These are phyloP conservation scores for Cynopterus brachyotis DNA, from an alignment of 2,113 vertebrate species.

Conservation along the genomic window DNA sequence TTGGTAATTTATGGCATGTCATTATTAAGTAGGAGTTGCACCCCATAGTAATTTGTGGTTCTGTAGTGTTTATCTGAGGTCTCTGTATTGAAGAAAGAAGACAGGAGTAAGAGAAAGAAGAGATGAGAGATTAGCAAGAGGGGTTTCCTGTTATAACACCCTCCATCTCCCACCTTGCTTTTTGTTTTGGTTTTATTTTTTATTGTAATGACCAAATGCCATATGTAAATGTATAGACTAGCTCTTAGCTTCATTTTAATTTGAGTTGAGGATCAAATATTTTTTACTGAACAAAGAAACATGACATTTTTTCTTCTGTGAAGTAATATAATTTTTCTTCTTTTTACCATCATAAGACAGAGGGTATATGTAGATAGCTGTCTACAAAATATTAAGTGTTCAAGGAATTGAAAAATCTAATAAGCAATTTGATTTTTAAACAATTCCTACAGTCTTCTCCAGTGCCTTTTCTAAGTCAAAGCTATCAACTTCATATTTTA, in stretches of 20 bases:
- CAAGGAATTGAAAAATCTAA: constrained; percentile 54
- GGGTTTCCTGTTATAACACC: constrained; percentile 69
- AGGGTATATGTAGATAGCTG: constrained; percentile 9
- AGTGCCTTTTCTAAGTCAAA: constrained; percentile 61
- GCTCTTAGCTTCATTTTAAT: constrained; percentile 76
- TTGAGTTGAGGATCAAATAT: constrained; percentile 69
- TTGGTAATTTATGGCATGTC: constrained; percentile 83
- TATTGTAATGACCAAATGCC: constrained; percentile 75
- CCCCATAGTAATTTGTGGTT: constrained; percentile 82
- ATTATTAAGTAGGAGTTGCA: constrained; percentile 83
- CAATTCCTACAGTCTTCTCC: constrained; percentile 26
- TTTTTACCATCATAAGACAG: constrained; percentile 61
- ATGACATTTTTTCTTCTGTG: constrained; percentile 24
- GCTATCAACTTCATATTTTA: constrained; percentile 14
- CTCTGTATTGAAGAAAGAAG: constrained; percentile 65
- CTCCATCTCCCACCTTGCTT: neutral
- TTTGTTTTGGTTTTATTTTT: constrained; percentile 1
- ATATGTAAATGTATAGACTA: constrained; percentile 64
- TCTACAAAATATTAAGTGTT: constrained; percentile 57
- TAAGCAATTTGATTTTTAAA: constrained; percentile 35
- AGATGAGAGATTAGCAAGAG: constrained; percentile 70
- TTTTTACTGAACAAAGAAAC: constrained; percentile 59
- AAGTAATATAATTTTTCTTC: constrained; percentile 57
- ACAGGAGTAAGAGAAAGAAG: constrained; percentile 51
- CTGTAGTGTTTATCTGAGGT: constrained; percentile 75